Conservation (phyloP, 2,797 vertebrate genomes). For the Micropoecilia bifurca region DNA sequence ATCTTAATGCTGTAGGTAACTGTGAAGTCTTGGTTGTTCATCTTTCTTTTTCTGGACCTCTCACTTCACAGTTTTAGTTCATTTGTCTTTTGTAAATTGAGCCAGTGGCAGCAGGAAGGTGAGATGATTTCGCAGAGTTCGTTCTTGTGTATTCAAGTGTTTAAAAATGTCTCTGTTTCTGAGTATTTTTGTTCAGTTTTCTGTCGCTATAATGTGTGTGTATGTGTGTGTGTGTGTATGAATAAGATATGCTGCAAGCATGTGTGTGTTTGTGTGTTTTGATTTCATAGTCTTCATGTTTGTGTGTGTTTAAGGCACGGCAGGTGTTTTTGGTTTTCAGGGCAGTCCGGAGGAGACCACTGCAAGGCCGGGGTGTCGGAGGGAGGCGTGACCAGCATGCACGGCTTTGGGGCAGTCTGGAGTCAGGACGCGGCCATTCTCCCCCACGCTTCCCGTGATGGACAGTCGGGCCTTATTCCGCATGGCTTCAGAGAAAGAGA, state of each 20-base stretch:
- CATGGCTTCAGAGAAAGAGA: conserved; percentile 99
- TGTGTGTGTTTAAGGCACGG: conserved; percentile 92
- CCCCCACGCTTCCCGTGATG: conserved; percentile 97
- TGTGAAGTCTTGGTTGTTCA: conserved; percentile 52
- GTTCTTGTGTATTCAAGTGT: conserved; percentile 58
- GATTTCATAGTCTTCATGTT: conserved; percentile 56
- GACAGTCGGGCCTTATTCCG: conserved; percentile 99
- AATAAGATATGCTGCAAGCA: too few species aligned
- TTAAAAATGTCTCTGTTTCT: conserved; percentile 55
- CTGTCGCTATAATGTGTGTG: conserved; percentile 38
- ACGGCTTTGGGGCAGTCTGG: conserved; percentile 97
- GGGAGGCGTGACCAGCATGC: conserved; percentile 89
- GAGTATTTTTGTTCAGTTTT: conserved; percentile 46
- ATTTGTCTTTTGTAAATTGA: conserved; percentile 58
- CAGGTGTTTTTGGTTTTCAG: conserved; percentile 99
- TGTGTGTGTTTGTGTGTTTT: conserved; percentile 28
- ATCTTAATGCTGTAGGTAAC: conserved; percentile 57
- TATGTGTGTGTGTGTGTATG: conserved; percentile 1
- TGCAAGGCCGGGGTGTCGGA: conserved; percentile 95
- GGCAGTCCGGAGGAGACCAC: conserved; percentile 98
- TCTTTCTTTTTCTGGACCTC: conserved; percentile 38
- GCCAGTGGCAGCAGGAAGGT: conserved; percentile 70
- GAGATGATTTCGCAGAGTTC: conserved; percentile 50
- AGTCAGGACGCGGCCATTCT: conserved; percentile 93
- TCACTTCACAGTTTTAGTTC: conserved; percentile 49